Evolutionary conservation across 2,888 invertebrate genomes (phyloP), one percentile per base, ranked within the genome.

Genomic region (Alcis repandata): DNA sequence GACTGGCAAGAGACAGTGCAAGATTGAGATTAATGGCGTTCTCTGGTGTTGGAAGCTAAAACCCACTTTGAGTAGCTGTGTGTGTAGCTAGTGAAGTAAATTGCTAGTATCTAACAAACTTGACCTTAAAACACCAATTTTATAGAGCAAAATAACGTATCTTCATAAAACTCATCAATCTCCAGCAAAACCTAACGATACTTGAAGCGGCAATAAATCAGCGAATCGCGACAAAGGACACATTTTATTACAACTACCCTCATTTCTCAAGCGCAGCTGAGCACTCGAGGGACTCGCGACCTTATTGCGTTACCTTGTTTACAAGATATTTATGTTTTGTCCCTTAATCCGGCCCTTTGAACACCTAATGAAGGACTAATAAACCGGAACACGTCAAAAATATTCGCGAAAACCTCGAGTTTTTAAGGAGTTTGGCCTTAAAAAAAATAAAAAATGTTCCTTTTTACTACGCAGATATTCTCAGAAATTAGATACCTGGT

Each of bases 241-340:
- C 66, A 49, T 67, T 69, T 61, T 65, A 65, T 65, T 64, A 64
- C 64, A 52, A 63, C 57, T 56, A 63, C 63, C 67, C 67, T 63
- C 69, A 69, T 69, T 67, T 52, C 69, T 69, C 67, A 64, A 51
- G 54, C 53, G 49, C 69, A 68, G 68, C 64, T 68, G 68, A 61
- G 64, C 60, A 54, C 63, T 67, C 57, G 40, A 27, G 36, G 41
- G 49, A 41, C 63, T 36, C 22, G 41, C 45, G 17, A 33, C 54
- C 63, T 69, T 69, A 67, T 69, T 67, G 63, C 69, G 60, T 71
- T 63, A 69, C 63, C 66, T 61, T 71, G 69, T 69, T 71, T 65
- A 65, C 67, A 53, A 54, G 64, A 69, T 69, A 69, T 69, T 69
- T 71, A 68, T 66, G 69, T 66, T 63, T 63, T 51, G 63, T 63